These are phyloP conservation scores for Antigone vipio DNA, from an alignment of 2,113 vertebrate species.

Conservation along the genomic window DNA sequence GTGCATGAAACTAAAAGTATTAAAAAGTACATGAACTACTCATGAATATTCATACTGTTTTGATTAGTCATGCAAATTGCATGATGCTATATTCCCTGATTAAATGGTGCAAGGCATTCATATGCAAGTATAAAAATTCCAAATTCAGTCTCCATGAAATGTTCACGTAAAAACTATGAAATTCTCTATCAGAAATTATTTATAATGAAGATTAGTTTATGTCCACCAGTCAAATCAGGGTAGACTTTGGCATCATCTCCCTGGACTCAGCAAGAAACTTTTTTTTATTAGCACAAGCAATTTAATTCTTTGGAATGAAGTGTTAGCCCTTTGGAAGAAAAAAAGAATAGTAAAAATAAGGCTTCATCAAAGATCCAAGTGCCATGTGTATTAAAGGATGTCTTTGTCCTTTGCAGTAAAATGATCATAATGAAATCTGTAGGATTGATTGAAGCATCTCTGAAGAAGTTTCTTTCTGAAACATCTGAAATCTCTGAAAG, in stretches of 20 bases:
- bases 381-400: not conserved
- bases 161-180: not conserved
- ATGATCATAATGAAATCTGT: not conserved
- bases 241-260: not conserved
- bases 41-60: not conserved
- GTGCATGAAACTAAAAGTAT: not conserved
- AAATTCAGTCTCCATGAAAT: not conserved
- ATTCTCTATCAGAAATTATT: not conserved
- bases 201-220: not conserved
- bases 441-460: not conserved
- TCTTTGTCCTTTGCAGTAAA: not conserved
- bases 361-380: fast-evolving
- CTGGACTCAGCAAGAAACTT: not conserved
- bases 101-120: not conserved
- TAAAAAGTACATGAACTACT: not conserved
- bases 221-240: not conserved
- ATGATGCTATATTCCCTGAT: not conserved
- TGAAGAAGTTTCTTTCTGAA: not conserved
- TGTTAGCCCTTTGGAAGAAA: not conserved
- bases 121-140: not conserved
- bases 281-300: not conserved
- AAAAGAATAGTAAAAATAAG: not conserved
- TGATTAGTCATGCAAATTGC: not conserved
- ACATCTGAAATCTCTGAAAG: not conserved
- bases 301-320: not conserved